phyloP scores from a whole-genome alignment of 2,797 vertebrate genomes.

The Peromyscus aztecus region DNA sequence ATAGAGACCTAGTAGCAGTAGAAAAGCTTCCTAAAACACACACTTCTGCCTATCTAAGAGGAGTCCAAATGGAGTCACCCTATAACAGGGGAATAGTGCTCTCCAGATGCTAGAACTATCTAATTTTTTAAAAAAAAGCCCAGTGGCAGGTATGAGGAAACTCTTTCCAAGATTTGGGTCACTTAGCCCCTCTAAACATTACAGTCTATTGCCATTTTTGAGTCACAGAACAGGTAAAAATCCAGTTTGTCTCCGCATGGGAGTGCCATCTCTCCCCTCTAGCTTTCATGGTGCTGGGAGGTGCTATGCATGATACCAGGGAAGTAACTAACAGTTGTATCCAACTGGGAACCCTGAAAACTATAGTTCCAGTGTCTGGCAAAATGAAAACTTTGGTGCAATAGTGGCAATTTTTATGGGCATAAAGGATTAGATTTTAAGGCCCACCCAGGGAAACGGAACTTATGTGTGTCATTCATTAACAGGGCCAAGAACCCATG shows the following conservation, averaged over 20 bases:
- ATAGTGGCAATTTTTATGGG: neutral
- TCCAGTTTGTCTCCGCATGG: neutral
- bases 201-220: neutral
- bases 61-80: neutral
- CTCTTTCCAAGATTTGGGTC: neutral
- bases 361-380: neutral
- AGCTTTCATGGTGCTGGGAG: neutral
- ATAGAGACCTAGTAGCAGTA: neutral
- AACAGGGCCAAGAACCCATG: neutral
- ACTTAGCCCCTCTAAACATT: neutral
- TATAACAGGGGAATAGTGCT: neutral
- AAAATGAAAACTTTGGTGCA: neutral
- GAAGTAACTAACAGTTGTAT: neutral
- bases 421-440: neutral
- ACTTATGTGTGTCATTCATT: too few species aligned
- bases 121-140: neutral
- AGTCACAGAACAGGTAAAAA: neutral
- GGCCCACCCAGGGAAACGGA: too few species aligned
- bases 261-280: too few species aligned
- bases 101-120: neutral
- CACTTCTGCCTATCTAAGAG: too few species aligned
- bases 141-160: too few species aligned
- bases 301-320: neutral
- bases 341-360: neutral
- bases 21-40: neutral